These are phyloP conservation scores for Stercorarius parasiticus DNA, from an alignment of 2,113 vertebrate species.

Conservation along the genomic window DNA sequence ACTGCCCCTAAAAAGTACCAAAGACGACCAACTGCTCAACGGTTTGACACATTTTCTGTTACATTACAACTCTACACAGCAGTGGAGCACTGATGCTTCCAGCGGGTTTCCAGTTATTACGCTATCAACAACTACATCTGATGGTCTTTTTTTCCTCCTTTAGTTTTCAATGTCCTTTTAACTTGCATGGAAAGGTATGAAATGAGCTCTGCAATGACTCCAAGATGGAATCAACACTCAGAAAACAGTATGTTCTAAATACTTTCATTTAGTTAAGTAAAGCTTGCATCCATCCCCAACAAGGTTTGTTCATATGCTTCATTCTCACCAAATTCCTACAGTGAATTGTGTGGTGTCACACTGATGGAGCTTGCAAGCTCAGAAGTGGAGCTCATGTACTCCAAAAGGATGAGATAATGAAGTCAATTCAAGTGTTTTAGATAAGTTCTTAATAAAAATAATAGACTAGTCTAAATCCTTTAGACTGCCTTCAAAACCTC, in stretches of 20 bases:
- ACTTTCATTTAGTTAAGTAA: neutral
- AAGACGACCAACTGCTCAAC: neutral
- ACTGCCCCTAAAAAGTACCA: neutral
- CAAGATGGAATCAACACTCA: neutral
- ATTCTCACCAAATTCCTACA: neutral
- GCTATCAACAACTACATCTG: neutral
- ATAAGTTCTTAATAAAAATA: neutral
- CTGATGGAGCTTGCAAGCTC: neutral
- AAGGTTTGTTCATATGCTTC: accelerated
- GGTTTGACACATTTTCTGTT: neutral
- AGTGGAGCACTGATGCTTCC: neutral
- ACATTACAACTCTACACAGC: neutral
- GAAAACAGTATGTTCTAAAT: neutral
- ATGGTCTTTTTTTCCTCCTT: too few species aligned
- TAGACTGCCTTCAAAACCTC: neutral
- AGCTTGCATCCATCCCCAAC: too few species aligned
- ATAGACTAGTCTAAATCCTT: neutral
- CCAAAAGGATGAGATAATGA: neutral
- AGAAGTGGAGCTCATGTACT: neutral
- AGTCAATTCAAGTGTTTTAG: neutral
- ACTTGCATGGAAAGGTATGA: neutral
- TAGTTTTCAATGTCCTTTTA: neutral
- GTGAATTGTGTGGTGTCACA: accelerated
- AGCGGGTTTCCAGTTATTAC: neutral
- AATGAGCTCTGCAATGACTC: neutral